Base-by-base conservation (phyloP, 2,797 vertebrate genomes). In the Dromococcyx pavoninus region DNA sequence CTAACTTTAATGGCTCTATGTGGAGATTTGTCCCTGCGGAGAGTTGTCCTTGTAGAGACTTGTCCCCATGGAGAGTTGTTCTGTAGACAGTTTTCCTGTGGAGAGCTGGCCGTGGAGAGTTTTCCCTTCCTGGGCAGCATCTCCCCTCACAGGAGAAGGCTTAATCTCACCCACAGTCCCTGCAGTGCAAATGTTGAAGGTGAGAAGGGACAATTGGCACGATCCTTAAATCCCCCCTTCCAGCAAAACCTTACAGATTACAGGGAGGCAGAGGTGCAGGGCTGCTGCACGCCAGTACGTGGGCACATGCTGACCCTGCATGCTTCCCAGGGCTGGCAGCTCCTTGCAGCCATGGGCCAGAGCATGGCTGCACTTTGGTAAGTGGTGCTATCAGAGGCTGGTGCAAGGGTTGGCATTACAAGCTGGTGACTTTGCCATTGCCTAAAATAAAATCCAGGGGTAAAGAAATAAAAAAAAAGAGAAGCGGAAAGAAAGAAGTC, bases 381-480 rank as follows among this genome's bases (percentile, higher is more conserved):
- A 80, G 39, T 0, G 2, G 44, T 35, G 69, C 43, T 24, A 5
- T 27, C 0, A 0, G 53, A 56, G 72, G 15, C 51, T 13, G 46
- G 41, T 16, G 78, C 0, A 2, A 86, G 44, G 48, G 51, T 57
- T 3, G 8, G 37, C 43, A 8, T 3, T 30, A 57, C 39, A 83
- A 91, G 43, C 3, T 10, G 1, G 61, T 30, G 70, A 72, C 27
- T 92, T 71, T 61, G 58, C 61, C 44, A 21, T 48, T 24, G 84
- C 81, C 81, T 72, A 81, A 94, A 96, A 81, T 69, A 94, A 94
- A 95, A 81, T 37, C 28, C 22, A 33, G 0, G 1, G 9, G 13
- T 4, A 7, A 6, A 6, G 4, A 5, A 5, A 13, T 7, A 0
- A 0, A 9, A 10, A 16, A 11, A 35, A 24, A 0, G 10, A 10